Conservation (phyloP, 1,140 invertebrate species). For the Apis laboriosa region DNA sequence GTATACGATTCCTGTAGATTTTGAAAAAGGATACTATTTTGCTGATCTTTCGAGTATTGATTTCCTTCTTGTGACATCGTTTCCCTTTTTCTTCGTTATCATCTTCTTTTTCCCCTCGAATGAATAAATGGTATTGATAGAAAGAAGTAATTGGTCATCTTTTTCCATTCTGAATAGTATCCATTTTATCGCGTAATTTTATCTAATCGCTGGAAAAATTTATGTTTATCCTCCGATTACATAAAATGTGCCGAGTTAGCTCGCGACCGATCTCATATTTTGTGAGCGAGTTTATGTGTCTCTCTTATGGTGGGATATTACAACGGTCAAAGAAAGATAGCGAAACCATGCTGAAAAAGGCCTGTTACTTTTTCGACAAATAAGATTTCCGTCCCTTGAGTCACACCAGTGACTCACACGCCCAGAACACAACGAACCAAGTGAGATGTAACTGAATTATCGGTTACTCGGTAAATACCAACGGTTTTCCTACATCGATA, state of each 20-base stretch:
- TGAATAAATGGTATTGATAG: not conserved
- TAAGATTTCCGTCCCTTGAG: conserved; percentile 51
- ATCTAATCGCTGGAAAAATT: conserved; percentile 38
- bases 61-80: not conserved
- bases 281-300: not conserved
- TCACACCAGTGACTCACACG: conserved; percentile 41
- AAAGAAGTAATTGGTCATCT: not conserved
- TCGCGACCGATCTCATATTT: conserved; percentile 17
- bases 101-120: not conserved
- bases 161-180: not conserved
- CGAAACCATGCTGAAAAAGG: not conserved
- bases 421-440: conserved; percentile 47
- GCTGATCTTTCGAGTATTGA: not conserved
- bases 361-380: conserved; percentile 47
- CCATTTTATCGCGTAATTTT: conserved; percentile 22
- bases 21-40: not conserved
- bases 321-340: conserved; percentile 7
- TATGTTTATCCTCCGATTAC: conserved; percentile 37
- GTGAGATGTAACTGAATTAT: conserved; percentile 55
- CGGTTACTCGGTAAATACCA: conserved; percentile 67
- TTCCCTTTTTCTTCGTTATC: not conserved
- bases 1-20: not conserved
- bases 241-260: conserved; percentile 13
- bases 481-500: conserved; percentile 68
- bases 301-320: too few species aligned